Base-by-base conservation (phyloP, 2,113 vertebrate genomes). In the Megaleporinus macrocephalus region DNA sequence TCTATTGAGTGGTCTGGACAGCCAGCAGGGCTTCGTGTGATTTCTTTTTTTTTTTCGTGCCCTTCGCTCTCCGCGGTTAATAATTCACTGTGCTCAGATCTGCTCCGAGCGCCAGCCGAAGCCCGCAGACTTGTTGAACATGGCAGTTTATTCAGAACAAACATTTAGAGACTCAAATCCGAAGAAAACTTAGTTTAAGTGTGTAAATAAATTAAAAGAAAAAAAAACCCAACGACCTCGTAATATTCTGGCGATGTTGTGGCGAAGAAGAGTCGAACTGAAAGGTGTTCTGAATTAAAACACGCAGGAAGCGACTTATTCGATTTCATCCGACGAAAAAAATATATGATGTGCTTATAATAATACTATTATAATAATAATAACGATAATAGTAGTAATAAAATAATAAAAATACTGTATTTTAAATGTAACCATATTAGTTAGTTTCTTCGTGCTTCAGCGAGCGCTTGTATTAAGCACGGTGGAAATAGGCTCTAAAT, bases 11-110 rank as follows among this genome's bases (percentile, higher is more conserved):
- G 15, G 12, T 75, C 24, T 44, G 9, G 47, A 82, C n/a, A n/a
- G 24, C 24, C 36, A 30, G 29, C 36, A 30, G 29, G 15, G 30
- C 61, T 62, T 73, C 55, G 51, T 20, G n/a, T 1, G 20, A 12
- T 13, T 27, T 68, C 13, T 78, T 62, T 73, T 82, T 81, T 13
- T 18, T 55, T 10, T 73, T 63, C 66, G 79, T 81, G 71, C 69
- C 61, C 76, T 85, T 82, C 63, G 68, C 70, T 75, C n/a, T 2
- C 16, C 5, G 33, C 82, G 26, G 84, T 85, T 82, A 85, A 83
- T 79, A 53, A 85, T 85, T 85, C 4, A 82, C 79, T 71, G 41
- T 27, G 4, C 26, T n/a, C 24, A 53, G 41, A 18, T 5, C 22
- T 47, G 29, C 41, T 66, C 4, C 20, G 13, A 73, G 49, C 29